phyloP scores from a whole-genome alignment of 1,140 invertebrate species.

The Saxidomus purpurata region DNA sequence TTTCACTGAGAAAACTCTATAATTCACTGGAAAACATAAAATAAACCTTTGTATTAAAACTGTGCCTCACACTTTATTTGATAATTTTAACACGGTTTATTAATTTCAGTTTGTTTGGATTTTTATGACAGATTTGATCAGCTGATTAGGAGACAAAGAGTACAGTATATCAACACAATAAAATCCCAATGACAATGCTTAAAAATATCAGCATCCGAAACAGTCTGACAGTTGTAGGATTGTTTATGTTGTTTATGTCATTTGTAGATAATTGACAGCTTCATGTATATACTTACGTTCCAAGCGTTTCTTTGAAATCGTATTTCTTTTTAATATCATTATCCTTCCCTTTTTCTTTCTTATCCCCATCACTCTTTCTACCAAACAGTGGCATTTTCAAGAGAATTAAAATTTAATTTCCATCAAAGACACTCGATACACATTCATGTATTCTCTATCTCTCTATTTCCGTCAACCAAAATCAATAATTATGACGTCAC shows the following conservation, averaged over 20 bases:
- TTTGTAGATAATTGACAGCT: background rate
- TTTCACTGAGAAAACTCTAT: no score
- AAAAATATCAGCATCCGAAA: no score
- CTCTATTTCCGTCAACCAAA: conserved; percentile 46
- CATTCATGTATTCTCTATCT: conserved; percentile 34
- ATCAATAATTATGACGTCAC: conserved; percentile 66
- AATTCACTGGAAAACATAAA: no score
- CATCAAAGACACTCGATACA: conserved; percentile 55
- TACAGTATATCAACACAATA: no score
- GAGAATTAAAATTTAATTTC: conserved; percentile 52
- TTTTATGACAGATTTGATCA: no score
- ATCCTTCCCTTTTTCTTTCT: conserved; percentile 66
- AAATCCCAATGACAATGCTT: no score
- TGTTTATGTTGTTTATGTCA: background rate
- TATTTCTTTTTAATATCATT: conserved; percentile 68
- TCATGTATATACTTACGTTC: conserved; percentile 68
- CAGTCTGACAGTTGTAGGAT: background rate
- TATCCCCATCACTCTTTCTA: conserved; percentile 66
- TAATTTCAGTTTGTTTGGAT: no score
- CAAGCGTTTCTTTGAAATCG: conserved; percentile 70
- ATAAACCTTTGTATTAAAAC: no score
- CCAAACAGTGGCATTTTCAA: conserved; percentile 69
- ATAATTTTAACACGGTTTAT: no score
- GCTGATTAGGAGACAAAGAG: no score
- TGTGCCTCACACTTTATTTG: no score